Conservation (phyloP, 2,797 vertebrate genomes). For the Labroides dimidiatus region DNA sequence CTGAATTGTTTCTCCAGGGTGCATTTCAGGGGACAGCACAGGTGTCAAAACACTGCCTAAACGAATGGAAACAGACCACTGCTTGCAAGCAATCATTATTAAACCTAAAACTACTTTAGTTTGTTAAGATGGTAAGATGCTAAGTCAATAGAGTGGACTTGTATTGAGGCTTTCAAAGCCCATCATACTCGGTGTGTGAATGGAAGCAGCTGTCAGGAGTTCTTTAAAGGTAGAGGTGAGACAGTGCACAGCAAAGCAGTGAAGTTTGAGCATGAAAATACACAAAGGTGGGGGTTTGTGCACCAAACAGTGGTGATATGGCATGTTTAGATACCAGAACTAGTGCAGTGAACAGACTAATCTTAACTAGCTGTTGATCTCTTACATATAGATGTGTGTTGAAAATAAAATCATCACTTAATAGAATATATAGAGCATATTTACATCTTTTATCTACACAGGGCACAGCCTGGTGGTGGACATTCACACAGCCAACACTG, state of each 20-base stretch:
- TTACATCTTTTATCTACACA: conserved; percentile 80
- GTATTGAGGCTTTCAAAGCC: conserved; percentile 20
- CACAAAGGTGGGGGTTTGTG: conserved; percentile 49
- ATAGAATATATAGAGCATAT: conserved; percentile 77
- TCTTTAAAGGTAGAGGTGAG: conserved; percentile 34
- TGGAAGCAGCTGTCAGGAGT: conserved; percentile 28
- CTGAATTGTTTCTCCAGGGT: conserved; percentile 8
- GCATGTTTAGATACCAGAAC: conserved; percentile 46
- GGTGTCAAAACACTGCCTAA: background rate
- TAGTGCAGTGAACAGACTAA: conserved; percentile 45
- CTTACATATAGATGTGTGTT: conserved; percentile 54
- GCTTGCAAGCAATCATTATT: background rate
- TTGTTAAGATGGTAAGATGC: conserved; percentile 8
- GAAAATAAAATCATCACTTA: conserved; percentile 72
- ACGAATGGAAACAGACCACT: conserved; percentile 11
- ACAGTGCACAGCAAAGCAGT: conserved; percentile 69
- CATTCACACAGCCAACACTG: conserved; percentile 48
- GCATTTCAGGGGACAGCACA: background rate
- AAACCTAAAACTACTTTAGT: background rate
- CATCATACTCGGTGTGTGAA: conserved; percentile 2
- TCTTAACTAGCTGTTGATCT: conserved; percentile 54
- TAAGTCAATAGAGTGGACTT: conserved; percentile 10
- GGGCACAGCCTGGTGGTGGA: conserved; percentile 27
- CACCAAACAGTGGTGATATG: conserved; percentile 57
- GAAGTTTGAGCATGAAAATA: conserved; percentile 67